These are phyloP conservation scores for Scaptomyza montana DNA, from an alignment of 1,140 invertebrate species.

Conservation along the genomic window DNA sequence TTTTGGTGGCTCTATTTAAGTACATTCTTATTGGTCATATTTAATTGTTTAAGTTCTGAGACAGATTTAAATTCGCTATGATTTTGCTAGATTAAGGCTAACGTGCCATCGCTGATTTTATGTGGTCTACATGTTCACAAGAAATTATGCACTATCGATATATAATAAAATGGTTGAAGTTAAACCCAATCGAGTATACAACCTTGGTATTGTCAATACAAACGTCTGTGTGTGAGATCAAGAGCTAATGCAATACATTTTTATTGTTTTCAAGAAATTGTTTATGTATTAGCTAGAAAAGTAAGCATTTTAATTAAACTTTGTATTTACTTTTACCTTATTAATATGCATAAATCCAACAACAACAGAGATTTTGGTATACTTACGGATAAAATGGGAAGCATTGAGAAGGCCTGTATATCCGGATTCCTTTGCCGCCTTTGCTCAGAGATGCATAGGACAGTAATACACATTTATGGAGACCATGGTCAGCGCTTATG, in stretches of 20 bases:
- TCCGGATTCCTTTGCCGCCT: slow-evolving; percentile 91
- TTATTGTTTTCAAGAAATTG: slow-evolving; percentile 11
- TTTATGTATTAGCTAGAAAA: slow-evolving; percentile 5
- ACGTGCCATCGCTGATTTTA: too few relatives aligned
- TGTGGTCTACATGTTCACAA: not conserved
- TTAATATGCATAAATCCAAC: not conserved
- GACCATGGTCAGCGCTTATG: slow-evolving; percentile 89
- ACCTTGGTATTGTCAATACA: slow-evolving; percentile 24
- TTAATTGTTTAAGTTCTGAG: too few relatives aligned
- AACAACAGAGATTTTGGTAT: slow-evolving; percentile 21
- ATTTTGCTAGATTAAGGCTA: too few relatives aligned
- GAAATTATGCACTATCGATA: slow-evolving; percentile 17
- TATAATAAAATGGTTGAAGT: not conserved
- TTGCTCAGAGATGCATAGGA: slow-evolving; percentile 91
- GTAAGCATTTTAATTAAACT: not conserved
- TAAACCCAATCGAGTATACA: slow-evolving; percentile 19
- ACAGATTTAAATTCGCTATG: too few relatives aligned
- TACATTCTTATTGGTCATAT: too few relatives aligned
- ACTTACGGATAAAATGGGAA: slow-evolving; percentile 86
- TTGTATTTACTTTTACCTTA: not conserved
- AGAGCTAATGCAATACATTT: slow-evolving; percentile 24
- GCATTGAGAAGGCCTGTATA: slow-evolving; percentile 89
- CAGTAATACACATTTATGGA: slow-evolving; percentile 91
- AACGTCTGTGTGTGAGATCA: slow-evolving; percentile 30
- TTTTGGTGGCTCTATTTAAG: too few relatives aligned